Evolutionary conservation across 2,113 vertebrate species (phyloP), one percentile per base, ranked within the genome.

Genomic region (Falcunculus frontatus): DNA sequence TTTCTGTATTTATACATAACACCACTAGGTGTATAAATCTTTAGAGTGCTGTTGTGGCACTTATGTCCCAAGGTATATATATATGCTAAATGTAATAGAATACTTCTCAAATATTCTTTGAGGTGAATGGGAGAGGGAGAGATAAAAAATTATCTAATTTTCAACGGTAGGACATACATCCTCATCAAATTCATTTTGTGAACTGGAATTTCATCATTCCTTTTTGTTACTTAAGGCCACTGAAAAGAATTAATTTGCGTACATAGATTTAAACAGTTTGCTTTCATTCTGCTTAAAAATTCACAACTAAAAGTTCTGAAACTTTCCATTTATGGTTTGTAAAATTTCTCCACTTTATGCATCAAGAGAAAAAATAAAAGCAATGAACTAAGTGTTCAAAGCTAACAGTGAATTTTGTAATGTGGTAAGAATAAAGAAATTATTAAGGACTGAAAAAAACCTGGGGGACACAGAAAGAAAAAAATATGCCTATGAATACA

Each of bases 381-480:
- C 19, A 46, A 25, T 29, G 3, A 67, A 37, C 8, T 9, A 39
- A 70, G 14, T 13, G 2, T 44, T 80, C 33, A 55, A 86, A 37
- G 1, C 17, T 23, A 53, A 56, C n/a, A 49, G 9, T 73, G 47
- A 73, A 47, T 78, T 84, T 90, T 29, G 16, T 9, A 60, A 8
- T 47, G 7, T 29, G 8, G 7, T 70, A 44, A 32, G 25, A 44
- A 3, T 14, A 56, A 52, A 81, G 13, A 64, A 73, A 50, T 22
- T 3, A 6, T 37, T 79, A 59, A 79, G 35, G 9, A 56, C 4
- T 50, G n/a, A 11, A 22, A 65, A 68, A 67, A 42, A 23, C 4
- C 4, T 3, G 0, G 2, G 1, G 1, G 12, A 2, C 7, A 37
- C 3, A 16, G 33, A 41, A n/a, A 8, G 15, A 29, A 86, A 83